A percentile compares a stretch with the other conserved stretches of the same genome.
phyloP scores from a whole-genome alignment of 1,140 invertebrate species.

The Nautilus pompilius region DNA sequence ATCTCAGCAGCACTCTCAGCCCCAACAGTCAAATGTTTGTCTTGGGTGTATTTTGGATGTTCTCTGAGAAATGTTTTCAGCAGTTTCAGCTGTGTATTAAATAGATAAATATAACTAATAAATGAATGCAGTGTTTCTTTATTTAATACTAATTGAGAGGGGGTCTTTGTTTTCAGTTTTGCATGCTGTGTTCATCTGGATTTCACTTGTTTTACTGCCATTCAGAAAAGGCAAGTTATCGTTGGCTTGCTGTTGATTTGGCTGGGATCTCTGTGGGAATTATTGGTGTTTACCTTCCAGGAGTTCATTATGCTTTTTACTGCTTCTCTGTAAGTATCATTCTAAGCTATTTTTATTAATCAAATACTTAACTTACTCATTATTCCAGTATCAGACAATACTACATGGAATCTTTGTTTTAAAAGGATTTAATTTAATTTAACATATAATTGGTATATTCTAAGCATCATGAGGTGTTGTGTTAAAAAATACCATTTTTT shows the following conservation, averaged over 20 bases:
- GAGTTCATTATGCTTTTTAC: constrained; percentile 96
- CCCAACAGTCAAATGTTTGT: too few species aligned
- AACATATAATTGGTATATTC: neutral
- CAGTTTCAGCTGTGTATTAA: too few species aligned
- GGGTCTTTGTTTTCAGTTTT: constrained; percentile 74
- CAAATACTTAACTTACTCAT: neutral
- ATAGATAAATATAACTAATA: too few species aligned
- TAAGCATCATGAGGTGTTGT: neutral
- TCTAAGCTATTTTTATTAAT: neutral
- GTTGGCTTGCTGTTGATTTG: constrained; percentile 86
- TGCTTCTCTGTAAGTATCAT: constrained; percentile 73
- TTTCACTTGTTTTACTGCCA: constrained; percentile 94
- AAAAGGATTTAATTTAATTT: neutral
- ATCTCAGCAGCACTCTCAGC: too few species aligned
- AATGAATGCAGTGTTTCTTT: too few species aligned
- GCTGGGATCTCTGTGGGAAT: constrained; percentile 90
- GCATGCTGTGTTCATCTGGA: constrained; percentile 86
- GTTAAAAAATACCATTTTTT: neutral
- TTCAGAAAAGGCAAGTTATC: constrained; percentile 80
- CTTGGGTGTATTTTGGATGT: too few species aligned
- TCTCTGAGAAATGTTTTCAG: too few species aligned
- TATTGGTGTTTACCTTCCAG: constrained; percentile 90
- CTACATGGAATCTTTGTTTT: neutral
- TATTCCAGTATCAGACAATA: neutral
- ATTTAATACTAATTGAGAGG: too few species aligned